Base-by-base conservation (phyloP, 1,140 invertebrate genomes). In the Asbolus verrucosus region DNA sequence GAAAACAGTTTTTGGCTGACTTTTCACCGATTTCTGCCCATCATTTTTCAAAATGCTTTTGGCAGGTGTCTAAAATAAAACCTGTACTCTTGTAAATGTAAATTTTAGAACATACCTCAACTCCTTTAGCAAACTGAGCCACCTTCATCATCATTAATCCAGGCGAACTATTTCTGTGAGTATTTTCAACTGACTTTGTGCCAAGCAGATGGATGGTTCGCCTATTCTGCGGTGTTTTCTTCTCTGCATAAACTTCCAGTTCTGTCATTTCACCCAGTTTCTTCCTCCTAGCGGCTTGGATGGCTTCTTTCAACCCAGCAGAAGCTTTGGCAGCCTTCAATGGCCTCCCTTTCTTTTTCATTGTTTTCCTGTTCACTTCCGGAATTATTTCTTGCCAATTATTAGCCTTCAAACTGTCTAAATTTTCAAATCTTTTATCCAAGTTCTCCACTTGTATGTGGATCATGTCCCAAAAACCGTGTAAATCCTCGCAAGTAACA, bases 401-500 rank as follows among this genome's bases (percentile, higher is more conserved):
- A 16, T 83, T 85, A 0, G 67, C 46, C 66, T 82, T 83, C 18
- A 87, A 73, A 54, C 81, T 76, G 2, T 81, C 74, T 5, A 90
- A 76, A 50, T 83, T 84, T 1, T 81, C 75, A 71, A 89, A 89
- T 6, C 87, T 79, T 24, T 78, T 78, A 36, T 88, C 79, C 9
- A 88, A 82, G 72, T 89, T 82, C 3, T 82, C 81, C 2, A 80
- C 72, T 75, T 92, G 90, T 68, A 88, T 86, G 39, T 85, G 86
- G 4, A 91, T 82, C 87, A 91, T 90, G 36, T 91, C 90, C 91
- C 91, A 92, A 81, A 92, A 93, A 1, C 91, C 91, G 79, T 91
- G 87, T 0, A 92, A 81, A 81, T 92, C 91, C 38, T 83, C 81
- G 31, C 85, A 85, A 0, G 84, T 85, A 0, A 91, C 87, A 66